Evolutionary conservation across 2,888 invertebrate genomes (phyloP), one percentile per base, ranked within the genome.

Genomic region (Thymelicus acteon): DNA sequence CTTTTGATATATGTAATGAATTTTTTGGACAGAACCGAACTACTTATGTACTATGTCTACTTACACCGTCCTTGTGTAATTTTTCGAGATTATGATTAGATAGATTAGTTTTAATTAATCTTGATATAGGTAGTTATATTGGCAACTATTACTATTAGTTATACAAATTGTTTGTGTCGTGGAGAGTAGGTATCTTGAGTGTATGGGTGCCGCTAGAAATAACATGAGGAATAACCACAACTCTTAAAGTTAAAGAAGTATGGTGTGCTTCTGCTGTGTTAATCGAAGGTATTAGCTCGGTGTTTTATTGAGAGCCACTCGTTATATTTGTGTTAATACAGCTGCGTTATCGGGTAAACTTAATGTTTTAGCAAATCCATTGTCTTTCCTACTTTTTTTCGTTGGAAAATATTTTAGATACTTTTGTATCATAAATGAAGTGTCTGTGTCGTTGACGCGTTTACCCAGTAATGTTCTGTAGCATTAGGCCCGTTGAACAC

Each of bases 1-100:
- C 79, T 87, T 84, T 87, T 84, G 82, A 87, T 87, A 80, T 85
- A 83, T 75, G 84, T 87, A 85, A 82, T 86, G 31, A 81, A 84
- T 84, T 54, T 72, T 75, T 77, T 75, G 85, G 85, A 85, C 81
- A 83, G 78, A 84, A 84, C 82, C 85, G 83, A 87, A 86, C 84
- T 90, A 90, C 86, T 88, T 90, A 83, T 86, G 83, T 78, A 77
- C 79, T 84, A 89, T 90, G 89, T 89, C 90, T 89, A 90, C 88
- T 91, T 91, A 92, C 92, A 92, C 93, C 93, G 93, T 93, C 93
- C 93, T 92, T 91, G 91, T 90, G 89, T 90, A 92, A 69, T 91
- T 91, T 89, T 91, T 90, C 88, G 92, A 93, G 93, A 93, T 93
- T 93, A 92, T 90, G 83, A 80, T 83, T 91, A 91, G 88, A 83